A percentile compares a stretch with the other conserved stretches of the same genome.
phyloP scores from a whole-genome alignment of 2,888 invertebrate genomes.

The Thera obeliscata region DNA sequence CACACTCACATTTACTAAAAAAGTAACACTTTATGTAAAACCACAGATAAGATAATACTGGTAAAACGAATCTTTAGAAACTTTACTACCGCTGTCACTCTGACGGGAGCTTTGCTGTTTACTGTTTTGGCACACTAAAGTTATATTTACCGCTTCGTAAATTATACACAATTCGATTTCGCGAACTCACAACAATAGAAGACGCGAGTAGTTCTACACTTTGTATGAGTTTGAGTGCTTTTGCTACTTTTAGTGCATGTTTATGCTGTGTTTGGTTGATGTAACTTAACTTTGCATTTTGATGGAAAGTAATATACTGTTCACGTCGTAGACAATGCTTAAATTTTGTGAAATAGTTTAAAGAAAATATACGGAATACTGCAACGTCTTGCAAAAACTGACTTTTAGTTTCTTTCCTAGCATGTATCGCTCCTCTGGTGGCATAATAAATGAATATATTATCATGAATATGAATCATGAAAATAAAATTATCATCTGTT shows the following conservation, averaged over 20 bases:
- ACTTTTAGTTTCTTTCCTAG: no score
- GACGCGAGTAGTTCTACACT: constrained; percentile 40
- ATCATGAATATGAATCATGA: no score
- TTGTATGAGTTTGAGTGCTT: constrained; percentile 41
- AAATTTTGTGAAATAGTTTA: not conserved
- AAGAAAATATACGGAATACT: no score
- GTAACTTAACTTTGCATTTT: constrained; percentile 8
- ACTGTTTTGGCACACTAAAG: constrained; percentile 66
- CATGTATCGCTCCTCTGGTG: no score
- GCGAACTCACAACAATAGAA: constrained; percentile 42
- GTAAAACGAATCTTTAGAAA: not conserved
- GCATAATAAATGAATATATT: no score
- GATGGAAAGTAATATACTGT: not conserved
- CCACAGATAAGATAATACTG: no score
- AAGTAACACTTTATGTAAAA: no score
- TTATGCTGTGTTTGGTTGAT: constrained; percentile 34
- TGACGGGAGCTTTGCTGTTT: constrained; percentile 46
- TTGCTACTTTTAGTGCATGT: constrained; percentile 39
- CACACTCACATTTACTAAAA: no score
- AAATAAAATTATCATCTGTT: no score
- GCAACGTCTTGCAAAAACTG: no score
- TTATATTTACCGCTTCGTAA: constrained; percentile 58
- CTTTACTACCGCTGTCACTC: constrained; percentile 4
- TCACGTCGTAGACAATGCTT: not conserved
- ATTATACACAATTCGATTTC: constrained; percentile 56